These are phyloP conservation scores for Chironomus tepperi DNA, from an alignment of 1,140 invertebrate genomes.

Conservation along the genomic window DNA sequence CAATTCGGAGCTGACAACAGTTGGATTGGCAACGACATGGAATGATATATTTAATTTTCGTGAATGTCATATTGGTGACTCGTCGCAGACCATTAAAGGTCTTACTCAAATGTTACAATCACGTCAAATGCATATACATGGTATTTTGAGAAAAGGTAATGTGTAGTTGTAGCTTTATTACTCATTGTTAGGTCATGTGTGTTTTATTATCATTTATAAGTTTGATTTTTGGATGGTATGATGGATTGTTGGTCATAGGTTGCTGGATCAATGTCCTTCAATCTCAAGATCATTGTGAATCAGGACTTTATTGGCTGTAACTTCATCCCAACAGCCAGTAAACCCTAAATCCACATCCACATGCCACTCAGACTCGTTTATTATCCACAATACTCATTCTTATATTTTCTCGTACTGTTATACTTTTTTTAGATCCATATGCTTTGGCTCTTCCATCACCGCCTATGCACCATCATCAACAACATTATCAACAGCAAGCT, in stretches of 20 bases:
- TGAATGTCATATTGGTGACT: slow-evolving; percentile 45
- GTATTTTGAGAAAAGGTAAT: slow-evolving; percentile 26
- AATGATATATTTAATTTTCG: slow-evolving; percentile 57
- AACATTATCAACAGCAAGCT: slow-evolving; percentile 24
- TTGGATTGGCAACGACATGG: slow-evolving; percentile 46
- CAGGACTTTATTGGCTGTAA: too few relatives aligned
- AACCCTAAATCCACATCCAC: too few relatives aligned
- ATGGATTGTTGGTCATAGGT: too few relatives aligned
- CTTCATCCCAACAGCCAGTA: too few relatives aligned
- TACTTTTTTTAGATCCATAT: slow-evolving; percentile 19
- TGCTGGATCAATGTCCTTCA: too few relatives aligned
- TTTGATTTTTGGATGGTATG: too few relatives aligned
- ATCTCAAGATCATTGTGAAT: too few relatives aligned
- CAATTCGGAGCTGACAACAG: slow-evolving; percentile 34
- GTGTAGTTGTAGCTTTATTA: background rate
- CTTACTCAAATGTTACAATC: slow-evolving; percentile 32
- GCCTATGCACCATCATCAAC: slow-evolving; percentile 23
- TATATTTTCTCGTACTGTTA: too few relatives aligned
- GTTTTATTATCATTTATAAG: too few relatives aligned
- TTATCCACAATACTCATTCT: too few relatives aligned
- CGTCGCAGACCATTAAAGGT: slow-evolving; percentile 34
- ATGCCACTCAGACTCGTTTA: too few relatives aligned
- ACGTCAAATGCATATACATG: slow-evolving; percentile 31
- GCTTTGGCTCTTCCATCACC: background rate
- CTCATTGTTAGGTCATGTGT: background rate